phyloP scores from a whole-genome alignment of 2,113 vertebrate genomes.

The Todiramphus saurophagus region DNA sequence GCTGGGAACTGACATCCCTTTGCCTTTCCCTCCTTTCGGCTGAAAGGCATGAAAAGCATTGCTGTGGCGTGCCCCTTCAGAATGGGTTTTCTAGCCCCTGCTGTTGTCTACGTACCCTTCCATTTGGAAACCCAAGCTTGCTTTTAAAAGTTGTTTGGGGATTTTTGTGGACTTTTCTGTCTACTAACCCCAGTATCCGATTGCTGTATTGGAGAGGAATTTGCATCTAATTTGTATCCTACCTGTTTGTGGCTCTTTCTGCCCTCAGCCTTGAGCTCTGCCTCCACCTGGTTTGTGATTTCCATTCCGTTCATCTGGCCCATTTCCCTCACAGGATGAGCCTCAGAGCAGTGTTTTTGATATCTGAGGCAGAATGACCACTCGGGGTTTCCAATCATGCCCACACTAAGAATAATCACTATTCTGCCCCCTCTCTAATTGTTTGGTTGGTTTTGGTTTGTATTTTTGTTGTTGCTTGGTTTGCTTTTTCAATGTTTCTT shows the following conservation, averaged over 20 bases:
- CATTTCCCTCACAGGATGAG: not conserved
- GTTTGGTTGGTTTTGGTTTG: too few relatives aligned
- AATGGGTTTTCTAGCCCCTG: not conserved
- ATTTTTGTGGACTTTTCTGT: not conserved
- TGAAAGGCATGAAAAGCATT: not conserved
- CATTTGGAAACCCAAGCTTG: not conserved
- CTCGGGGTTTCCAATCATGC: not conserved
- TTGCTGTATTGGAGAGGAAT: not conserved
- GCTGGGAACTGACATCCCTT: not conserved
- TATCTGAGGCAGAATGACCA: not conserved
- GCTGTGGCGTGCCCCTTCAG: not conserved
- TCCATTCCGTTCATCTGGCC: not conserved
- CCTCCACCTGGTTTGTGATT: not conserved
- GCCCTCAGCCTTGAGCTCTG: not conserved
- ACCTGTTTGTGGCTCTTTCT: not conserved
- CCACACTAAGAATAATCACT: not conserved
- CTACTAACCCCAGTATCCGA: not conserved
- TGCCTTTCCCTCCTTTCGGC: not conserved
- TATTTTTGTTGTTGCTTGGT: too few relatives aligned
- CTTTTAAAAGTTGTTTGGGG: not conserved
- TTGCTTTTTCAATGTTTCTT: too few relatives aligned
- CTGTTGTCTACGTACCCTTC: not conserved
- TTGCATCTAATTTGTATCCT: not conserved
- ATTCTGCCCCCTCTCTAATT: not conserved
- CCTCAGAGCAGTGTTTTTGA: not conserved